A percentile compares a stretch with the other conserved stretches of the same genome.
These are phyloP conservation scores for Melipona beecheii DNA, from an alignment of 2,888 invertebrate species.

Conservation along the genomic window DNA sequence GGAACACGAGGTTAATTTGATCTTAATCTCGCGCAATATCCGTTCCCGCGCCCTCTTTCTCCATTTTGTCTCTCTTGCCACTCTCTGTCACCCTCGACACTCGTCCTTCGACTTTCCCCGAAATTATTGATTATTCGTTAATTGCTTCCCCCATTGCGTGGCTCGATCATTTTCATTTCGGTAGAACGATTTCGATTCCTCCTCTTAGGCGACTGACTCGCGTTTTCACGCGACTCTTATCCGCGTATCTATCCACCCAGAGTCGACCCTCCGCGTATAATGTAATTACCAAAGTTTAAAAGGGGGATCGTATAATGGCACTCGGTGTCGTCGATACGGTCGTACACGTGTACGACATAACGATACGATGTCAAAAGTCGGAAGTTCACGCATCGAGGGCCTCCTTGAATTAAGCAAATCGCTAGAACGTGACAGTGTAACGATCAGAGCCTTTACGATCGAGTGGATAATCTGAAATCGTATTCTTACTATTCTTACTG, in stretches of 20 bases:
- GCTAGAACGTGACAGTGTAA: not conserved
- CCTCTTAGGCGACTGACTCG: too few relatives aligned
- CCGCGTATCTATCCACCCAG: too few relatives aligned
- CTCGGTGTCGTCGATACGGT: not conserved
- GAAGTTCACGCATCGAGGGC: not conserved
- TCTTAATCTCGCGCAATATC: slow-evolving; percentile 79
- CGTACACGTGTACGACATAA: slow-evolving; percentile 10
- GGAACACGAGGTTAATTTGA: slow-evolving; percentile 80
- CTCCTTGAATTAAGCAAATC: not conserved
- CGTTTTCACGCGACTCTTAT: not conserved
- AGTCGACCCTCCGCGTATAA: not conserved
- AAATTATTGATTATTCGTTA: slow-evolving; percentile 29
- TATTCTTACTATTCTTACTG: not conserved
- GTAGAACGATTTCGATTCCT: not conserved
- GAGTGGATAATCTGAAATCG: not conserved
- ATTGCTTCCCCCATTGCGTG: not conserved
- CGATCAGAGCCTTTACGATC: not conserved
- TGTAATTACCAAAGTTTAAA: slow-evolving; percentile 61
- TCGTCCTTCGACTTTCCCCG: slow-evolving; percentile 21
- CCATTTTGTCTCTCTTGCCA: not conserved
- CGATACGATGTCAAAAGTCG: not conserved
- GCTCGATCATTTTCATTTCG: slow-evolving; percentile 5
- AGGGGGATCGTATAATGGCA: slow-evolving; percentile 20
- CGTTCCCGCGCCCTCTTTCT: slow-evolving; percentile 25
- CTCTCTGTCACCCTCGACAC: slow-evolving; percentile 3